Evolutionary conservation across 2,888 invertebrate species (phyloP).

Genomic region (Cylloceria caligata): DNA sequence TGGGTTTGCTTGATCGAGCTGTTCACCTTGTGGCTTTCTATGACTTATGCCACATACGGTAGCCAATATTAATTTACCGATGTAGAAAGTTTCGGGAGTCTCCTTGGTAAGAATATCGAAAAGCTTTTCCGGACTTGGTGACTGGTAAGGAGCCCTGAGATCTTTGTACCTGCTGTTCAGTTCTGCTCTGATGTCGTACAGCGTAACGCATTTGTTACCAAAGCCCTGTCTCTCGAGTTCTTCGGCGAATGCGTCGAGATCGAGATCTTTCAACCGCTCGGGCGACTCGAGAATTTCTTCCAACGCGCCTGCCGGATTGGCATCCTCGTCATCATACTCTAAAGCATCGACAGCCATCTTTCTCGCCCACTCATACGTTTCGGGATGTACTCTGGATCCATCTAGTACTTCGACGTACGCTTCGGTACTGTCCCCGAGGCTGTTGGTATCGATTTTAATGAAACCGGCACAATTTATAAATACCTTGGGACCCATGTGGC

Average conservation of each 20-base stretch:
- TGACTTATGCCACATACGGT: constrained; percentile 94
- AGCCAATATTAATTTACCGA: constrained; percentile 93
- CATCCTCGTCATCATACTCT: constrained; percentile 98
- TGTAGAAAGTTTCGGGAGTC: constrained; percentile 96
- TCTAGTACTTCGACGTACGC: constrained; percentile 98
- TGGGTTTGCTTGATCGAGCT: constrained; percentile 98
- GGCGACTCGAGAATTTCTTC: constrained; percentile 99
- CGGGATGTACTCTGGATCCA: constrained; percentile 99
- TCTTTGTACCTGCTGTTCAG: constrained; percentile 97
- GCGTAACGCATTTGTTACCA: constrained; percentile 95
- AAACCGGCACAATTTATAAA: constrained; percentile 99
- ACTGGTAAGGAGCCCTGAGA: constrained; percentile 90
- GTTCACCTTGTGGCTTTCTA: constrained; percentile 95
- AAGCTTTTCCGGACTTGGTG: constrained; percentile 93
- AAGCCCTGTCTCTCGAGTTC: constrained; percentile 96
- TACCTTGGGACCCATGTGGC: constrained; percentile 99
- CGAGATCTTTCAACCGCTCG: constrained; percentile 96
- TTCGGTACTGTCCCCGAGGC: constrained; percentile 96
- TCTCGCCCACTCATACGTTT: constrained; percentile 99
- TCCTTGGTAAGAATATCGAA: constrained; percentile 99
- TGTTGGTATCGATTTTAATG: constrained; percentile 98
- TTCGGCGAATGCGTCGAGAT: constrained; percentile 99
- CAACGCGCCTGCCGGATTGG: constrained; percentile 97
- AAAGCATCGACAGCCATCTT: constrained; percentile 99
- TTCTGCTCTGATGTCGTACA: constrained; percentile 86